These are phyloP conservation scores for Cyanoliseus patagonus DNA, from an alignment of 2,113 vertebrate genomes.

Conservation along the genomic window DNA sequence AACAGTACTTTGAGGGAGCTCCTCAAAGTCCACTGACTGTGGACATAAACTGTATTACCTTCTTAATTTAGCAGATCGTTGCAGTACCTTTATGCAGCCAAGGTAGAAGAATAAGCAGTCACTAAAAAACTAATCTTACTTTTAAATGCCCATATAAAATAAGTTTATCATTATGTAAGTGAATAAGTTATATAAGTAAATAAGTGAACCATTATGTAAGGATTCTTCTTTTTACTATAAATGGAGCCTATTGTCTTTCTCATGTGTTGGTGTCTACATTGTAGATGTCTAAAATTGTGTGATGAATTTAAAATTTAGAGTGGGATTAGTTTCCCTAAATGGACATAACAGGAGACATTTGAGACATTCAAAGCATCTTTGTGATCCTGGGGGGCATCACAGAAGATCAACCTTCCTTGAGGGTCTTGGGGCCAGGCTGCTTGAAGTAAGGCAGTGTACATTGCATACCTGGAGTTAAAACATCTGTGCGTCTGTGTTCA, in stretches of 20 bases:
- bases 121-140: background rate
- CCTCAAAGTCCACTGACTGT: background rate
- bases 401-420: background rate
- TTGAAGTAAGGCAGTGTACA: background rate
- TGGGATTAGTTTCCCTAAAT: background rate
- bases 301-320: background rate
- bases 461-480: background rate
- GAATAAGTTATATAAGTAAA: too few species aligned
- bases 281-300: background rate
- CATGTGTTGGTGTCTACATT: background rate
- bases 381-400: background rate
- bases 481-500: background rate
- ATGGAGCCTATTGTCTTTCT: background rate
- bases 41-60: background rate
- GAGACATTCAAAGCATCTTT: background rate
- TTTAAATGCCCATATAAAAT: background rate
- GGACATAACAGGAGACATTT: background rate
- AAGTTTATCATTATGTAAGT: background rate
- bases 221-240: background rate
- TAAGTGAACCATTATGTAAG: background rate
- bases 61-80: background rate
- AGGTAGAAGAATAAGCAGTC: background rate
- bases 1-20: background rate
- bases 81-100: background rate
- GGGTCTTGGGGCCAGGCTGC: background rate